Percentiles rank a stretch among this genome's conserved stretches.
Evolutionary conservation across 1,140 invertebrate genomes (phyloP).

Genomic region (Colletes latitarsis): DNA sequence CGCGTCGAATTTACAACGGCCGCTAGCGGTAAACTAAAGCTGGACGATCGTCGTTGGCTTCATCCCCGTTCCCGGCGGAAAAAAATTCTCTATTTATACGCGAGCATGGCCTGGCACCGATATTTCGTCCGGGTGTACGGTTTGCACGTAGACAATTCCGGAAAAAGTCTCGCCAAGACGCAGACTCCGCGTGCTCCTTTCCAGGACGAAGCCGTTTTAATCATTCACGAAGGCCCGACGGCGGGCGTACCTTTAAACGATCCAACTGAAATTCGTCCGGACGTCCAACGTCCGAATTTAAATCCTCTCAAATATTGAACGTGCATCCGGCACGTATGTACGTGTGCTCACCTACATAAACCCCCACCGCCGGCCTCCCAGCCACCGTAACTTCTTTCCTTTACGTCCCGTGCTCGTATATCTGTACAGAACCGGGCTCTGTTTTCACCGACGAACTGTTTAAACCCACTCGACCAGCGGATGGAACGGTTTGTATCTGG

Average conservation of each 20-base stretch:
- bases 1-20: constrained; percentile 23
- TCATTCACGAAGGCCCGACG: constrained; percentile 77
- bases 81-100: constrained; percentile 72
- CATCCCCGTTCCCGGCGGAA: not conserved
- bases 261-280: constrained; percentile 78
- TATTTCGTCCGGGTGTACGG: constrained; percentile 65
- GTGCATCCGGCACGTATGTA: constrained; percentile 60
- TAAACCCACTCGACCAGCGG: constrained; percentile 64
- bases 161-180: constrained; percentile 67
- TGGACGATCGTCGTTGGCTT: constrained; percentile 18
- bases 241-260: constrained; percentile 76
- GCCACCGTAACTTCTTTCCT: constrained; percentile 60
- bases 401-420: constrained; percentile 38
- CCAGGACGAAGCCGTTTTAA: constrained; percentile 70
- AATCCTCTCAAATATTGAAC: constrained; percentile 80
- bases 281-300: constrained; percentile 78
- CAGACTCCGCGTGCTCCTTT: constrained; percentile 49
- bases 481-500: constrained; percentile 40
- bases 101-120: constrained; percentile 56
- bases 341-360: constrained; percentile 11
- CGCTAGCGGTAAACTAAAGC: constrained; percentile 26
- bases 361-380: not conserved
- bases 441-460: constrained; percentile 53
- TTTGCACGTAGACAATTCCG: constrained; percentile 74
- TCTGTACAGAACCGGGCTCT: constrained; percentile 19